A percentile compares a stretch with the other conserved stretches of the same genome.
phyloP scores from a whole-genome alignment of 1,140 invertebrate genomes.

The Heliconius congener region DNA sequence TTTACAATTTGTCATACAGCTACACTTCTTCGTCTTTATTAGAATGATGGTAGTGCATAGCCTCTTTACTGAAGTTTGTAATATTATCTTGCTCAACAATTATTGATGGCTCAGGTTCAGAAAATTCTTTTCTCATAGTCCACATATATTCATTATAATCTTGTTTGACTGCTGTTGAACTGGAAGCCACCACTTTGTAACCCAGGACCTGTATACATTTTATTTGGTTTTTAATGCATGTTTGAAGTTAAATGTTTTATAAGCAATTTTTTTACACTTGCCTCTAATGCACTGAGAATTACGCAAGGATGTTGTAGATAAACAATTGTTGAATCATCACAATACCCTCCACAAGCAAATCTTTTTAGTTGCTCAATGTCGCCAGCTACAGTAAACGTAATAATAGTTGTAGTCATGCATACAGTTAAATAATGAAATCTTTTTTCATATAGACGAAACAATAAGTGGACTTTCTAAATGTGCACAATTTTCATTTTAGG shows the following conservation, averaged over 20 bases:
- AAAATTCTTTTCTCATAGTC: conserved; percentile 94
- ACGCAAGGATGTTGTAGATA: conserved; percentile 93
- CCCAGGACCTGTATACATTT: conserved; percentile 85
- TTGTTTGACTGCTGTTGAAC: conserved; percentile 91
- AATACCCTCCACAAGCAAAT: conserved; percentile 90
- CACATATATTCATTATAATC: conserved; percentile 95
- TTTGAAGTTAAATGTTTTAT: not conserved
- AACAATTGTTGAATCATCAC: conserved; percentile 90
- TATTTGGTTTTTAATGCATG: not conserved
- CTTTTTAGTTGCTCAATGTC: conserved; percentile 90
- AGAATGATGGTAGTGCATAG: conserved; percentile 73
- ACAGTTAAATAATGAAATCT: not conserved
- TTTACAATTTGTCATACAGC: conserved; percentile 42
- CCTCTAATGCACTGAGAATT: conserved; percentile 91
- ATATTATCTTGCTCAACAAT: conserved; percentile 83
- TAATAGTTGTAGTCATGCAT: not conserved
- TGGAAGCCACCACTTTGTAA: conserved; percentile 92
- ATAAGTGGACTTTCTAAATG: not conserved
- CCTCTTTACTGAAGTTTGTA: conserved; percentile 83
- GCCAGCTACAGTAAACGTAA: conserved; percentile 81
- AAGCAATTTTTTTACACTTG: conserved; percentile 41
- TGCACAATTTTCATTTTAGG: conserved; percentile 45
- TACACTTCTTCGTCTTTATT: conserved; percentile 78
- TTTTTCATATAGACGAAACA: not conserved
- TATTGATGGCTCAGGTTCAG: conserved; percentile 87